Evolutionary conservation across 1,140 invertebrate species (phyloP), one percentile per base, ranked within the genome.

Genomic region (Drosophila malerkotliana): DNA sequence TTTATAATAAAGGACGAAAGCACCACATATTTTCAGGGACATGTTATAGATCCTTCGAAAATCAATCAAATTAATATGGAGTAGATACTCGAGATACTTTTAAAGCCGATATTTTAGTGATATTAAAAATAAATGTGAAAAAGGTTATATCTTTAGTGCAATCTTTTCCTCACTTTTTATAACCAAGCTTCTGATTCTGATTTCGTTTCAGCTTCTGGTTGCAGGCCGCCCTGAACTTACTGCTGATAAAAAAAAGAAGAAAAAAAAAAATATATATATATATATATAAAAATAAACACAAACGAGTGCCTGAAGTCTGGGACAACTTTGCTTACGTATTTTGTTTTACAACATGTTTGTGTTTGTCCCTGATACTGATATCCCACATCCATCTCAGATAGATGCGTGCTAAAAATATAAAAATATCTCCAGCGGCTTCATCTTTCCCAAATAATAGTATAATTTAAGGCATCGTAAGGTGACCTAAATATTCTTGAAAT

Each of bases 341-440:
- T 52, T 62, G 54, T 71, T 87, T 85, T 87, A 85, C 81, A 87
- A 74, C 59, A 52, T 81, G 69, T 68, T 79, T 72, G 67, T 64
- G 58, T 64, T 61, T 59, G 63, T 15, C 32, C 14, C 45, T 48
- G 44, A 44, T 44, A 44, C 48, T 28, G 59, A 72, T 62, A 79
- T 81, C 58, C 54, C 21, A 62, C 59, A 77, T 61, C 62, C 66
- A 71, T 57, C 63, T 47, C 34, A 73, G 53, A 73, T 56, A 68
- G 51, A 74, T 69, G 56, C 39, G 60, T 54, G 79, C 75, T 83
- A 83, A 83, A 83, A 83, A 83, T 83, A 83, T 83, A 79, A 61
- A 55, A 69, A 18, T 56, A 67, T 69, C 53, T 57, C 45, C 21
- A 26, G 12, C 68, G 21, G 10, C 32, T 34, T 32, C 48, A 49